Conservation (phyloP, 2,113 vertebrate genomes). For the Microtus montanus region DNA sequence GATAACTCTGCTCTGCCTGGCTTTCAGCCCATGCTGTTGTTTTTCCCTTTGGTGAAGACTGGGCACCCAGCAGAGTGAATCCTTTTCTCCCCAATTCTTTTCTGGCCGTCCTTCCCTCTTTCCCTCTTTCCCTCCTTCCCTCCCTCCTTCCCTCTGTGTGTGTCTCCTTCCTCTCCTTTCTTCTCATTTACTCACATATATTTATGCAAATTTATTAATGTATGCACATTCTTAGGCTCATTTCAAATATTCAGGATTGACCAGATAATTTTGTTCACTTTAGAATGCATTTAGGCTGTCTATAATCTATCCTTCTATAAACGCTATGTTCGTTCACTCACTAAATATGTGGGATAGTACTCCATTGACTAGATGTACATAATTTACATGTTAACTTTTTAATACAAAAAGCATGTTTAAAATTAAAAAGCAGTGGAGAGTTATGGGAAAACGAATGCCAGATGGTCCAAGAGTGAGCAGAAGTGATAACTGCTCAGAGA, state of each 20-base stretch:
- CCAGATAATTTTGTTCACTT: not conserved
- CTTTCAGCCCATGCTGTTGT: not conserved
- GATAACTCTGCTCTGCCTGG: not conserved
- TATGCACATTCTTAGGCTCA: not conserved
- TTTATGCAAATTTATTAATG: not conserved
- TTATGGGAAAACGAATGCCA: not conserved
- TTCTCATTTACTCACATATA: not conserved
- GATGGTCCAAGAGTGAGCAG: not conserved
- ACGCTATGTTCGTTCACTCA: not conserved
- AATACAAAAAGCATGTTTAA: not conserved
- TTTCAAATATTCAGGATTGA: not conserved
- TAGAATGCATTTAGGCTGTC: not conserved
- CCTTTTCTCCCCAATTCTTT: not conserved
- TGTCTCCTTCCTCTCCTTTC: not conserved
- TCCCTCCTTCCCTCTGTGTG: no score
- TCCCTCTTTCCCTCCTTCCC: no score
- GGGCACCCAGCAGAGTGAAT: fast-evolving
- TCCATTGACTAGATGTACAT: not conserved
- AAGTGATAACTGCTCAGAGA: not conserved
- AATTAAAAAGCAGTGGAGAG: not conserved
- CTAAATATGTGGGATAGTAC: not conserved
- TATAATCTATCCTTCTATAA: not conserved
- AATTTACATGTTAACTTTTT: not conserved
- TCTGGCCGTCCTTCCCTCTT: not conserved
- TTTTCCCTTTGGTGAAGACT: not conserved